phyloP scores from a whole-genome alignment of 1,140 invertebrate genomes.

The Cyclina sinensis region DNA sequence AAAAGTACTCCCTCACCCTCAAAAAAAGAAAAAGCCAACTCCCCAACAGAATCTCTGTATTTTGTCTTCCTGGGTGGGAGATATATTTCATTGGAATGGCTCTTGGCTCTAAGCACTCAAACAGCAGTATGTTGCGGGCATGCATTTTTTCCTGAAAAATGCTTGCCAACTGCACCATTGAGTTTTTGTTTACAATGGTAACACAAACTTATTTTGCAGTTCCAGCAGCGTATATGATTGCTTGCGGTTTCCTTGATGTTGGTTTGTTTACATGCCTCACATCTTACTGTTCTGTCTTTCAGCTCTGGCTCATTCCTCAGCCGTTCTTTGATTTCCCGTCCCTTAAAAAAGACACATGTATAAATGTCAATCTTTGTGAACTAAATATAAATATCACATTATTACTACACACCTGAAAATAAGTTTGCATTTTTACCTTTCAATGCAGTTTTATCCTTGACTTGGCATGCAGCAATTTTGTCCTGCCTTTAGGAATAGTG shows the following conservation, averaged over 20 bases:
- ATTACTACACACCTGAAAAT: no score
- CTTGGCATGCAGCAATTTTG: no score
- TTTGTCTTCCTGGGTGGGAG: no score
- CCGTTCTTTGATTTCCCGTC: neutral
- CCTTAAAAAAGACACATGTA: constrained; percentile 20
- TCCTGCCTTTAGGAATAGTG: no score
- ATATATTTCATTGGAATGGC: neutral
- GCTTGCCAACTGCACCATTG: constrained; percentile 63
- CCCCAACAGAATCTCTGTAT: no score
- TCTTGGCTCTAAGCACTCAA: neutral
- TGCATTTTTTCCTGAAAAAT: constrained; percentile 57
- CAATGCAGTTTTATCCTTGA: no score
- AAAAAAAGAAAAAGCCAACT: no score
- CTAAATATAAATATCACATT: no score
- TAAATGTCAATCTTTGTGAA: neutral
- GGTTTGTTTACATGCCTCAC: constrained; percentile 70
- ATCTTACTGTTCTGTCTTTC: constrained; percentile 26
- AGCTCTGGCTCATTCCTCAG: constrained; percentile 46
- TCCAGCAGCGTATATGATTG: constrained; percentile 78
- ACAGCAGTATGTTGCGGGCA: constrained; percentile 71
- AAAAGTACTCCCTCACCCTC: no score
- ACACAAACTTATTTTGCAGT: constrained; percentile 76
- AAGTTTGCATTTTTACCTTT: no score
- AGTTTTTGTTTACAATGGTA: constrained; percentile 66
- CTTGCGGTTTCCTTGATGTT: constrained; percentile 73